These are phyloP conservation scores for Colletes latitarsis DNA, from an alignment of 1,140 invertebrate genomes.

Conservation along the genomic window DNA sequence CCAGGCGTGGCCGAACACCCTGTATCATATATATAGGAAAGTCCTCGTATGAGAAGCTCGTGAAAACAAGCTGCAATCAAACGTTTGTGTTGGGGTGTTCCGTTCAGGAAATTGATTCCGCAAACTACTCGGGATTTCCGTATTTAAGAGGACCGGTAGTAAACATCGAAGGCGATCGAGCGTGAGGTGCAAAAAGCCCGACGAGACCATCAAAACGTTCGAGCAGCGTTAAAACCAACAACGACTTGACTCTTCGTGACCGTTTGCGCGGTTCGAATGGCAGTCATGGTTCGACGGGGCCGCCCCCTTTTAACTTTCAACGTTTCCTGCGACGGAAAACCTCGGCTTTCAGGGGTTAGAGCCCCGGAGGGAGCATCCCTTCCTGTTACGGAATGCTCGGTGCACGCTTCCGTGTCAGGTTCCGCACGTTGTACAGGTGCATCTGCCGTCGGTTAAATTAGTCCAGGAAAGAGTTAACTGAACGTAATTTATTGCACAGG, in stretches of 20 bases:
- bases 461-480: not conserved
- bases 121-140: not conserved
- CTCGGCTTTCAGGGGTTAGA: slow-evolving; percentile 67
- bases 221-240: slow-evolving; percentile 46
- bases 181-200: slow-evolving; percentile 46
- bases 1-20: too few species aligned
- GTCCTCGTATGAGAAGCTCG: not conserved
- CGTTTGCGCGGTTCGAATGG: slow-evolving; percentile 29
- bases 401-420: slow-evolving; percentile 64
- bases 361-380: slow-evolving; percentile 62
- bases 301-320: slow-evolving; percentile 54
- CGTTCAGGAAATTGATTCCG: not conserved
- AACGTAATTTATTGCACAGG: slow-evolving; percentile 6
- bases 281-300: slow-evolving; percentile 56
- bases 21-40: too few species aligned
- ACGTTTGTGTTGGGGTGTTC: not conserved
- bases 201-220: slow-evolving; percentile 44
- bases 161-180: slow-evolving; percentile 56
- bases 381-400: slow-evolving; percentile 63
- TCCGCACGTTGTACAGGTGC: slow-evolving; percentile 51
- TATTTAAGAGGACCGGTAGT: not conserved
- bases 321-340: slow-evolving; percentile 71
- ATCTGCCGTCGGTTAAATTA: slow-evolving; percentile 17
- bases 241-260: slow-evolving; percentile 55
- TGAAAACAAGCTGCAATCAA: not conserved